Conservation (phyloP, 2,797 vertebrate species). For the Helicolenus hilgendorfi region DNA sequence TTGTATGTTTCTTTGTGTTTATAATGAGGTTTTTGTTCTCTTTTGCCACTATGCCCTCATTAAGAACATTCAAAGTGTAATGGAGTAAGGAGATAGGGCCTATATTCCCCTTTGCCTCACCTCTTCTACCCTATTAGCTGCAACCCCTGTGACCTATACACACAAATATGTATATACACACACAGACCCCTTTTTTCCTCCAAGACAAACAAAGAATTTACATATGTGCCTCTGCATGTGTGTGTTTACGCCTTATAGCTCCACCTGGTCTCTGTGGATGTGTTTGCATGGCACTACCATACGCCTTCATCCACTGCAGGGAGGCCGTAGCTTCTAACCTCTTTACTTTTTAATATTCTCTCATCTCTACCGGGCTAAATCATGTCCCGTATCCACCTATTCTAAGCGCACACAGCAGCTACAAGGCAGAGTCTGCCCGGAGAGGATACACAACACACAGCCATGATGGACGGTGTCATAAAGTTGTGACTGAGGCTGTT, state of each 20-base stretch:
- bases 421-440: conserved; percentile 57
- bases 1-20: not conserved
- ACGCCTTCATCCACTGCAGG: conserved; percentile 22
- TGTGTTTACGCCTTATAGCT: conserved; percentile 25
- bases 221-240: conserved; percentile 34
- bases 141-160: conserved; percentile 48
- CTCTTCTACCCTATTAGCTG: conserved; percentile 53
- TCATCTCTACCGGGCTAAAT: conserved; percentile 70
- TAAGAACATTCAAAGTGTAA: conserved; percentile 14
- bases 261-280: conserved; percentile 36
- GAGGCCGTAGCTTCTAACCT: conserved; percentile 66
- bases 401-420: conserved; percentile 43
- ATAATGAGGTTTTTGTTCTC: not conserved
- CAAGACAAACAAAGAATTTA: conserved; percentile 53
- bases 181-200: conserved; percentile 25
- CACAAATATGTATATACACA: conserved; percentile 1
- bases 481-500: conserved; percentile 76
- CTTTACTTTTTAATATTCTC: conserved; percentile 83
- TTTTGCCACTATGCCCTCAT: conserved; percentile 27
- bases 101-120: conserved; percentile 34
- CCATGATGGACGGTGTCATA: conserved; percentile 81
- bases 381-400: conserved; percentile 63
- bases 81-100: not conserved
- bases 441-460: conserved; percentile 60
- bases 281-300: conserved; percentile 59